Conservation (phyloP, 92 coral and sea anemone genomes). For the Meandrina meandrites region DNA sequence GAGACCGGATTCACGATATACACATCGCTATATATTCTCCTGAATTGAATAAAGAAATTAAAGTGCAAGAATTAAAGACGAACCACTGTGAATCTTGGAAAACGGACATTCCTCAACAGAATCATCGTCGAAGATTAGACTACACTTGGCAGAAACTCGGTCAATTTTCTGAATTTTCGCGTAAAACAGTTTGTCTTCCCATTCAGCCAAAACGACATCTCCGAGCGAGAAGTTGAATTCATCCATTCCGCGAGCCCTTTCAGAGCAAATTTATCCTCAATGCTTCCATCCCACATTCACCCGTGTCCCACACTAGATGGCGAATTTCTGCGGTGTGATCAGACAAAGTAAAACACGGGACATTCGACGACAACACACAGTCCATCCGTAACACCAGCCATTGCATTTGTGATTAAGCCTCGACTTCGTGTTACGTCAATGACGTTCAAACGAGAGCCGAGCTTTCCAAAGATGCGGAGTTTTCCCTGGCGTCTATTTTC, state of each 20-base stretch:
- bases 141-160: constrained; percentile 72
- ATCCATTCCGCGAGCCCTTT: constrained; percentile 92
- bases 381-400: constrained; percentile 37
- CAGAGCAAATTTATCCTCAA: constrained; percentile 53
- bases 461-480: constrained; percentile 48
- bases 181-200: constrained; percentile 99
- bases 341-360: constrained; percentile 51
- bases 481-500: constrained; percentile 47
- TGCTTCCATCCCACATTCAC: constrained; percentile 55
- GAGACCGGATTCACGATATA: constrained; percentile 17
- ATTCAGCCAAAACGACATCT: constrained; percentile 98
- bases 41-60: constrained; percentile 76
- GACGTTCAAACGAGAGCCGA: constrained; percentile 74
- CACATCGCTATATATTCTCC: not conserved
- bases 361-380: constrained; percentile 42
- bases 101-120: constrained; percentile 99
- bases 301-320: constrained; percentile 31
- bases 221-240: constrained; percentile 87
- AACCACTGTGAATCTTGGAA: constrained; percentile 99
- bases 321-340: constrained; percentile 27
- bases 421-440: constrained; percentile 79
- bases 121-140: constrained; percentile 96
- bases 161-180: constrained; percentile 99
- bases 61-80: constrained; percentile 77
- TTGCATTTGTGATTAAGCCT: constrained; percentile 73